Evolutionary conservation across 1,140 invertebrate genomes (phyloP), one percentile per base, ranked within the genome.

Genomic region (Tetraneura akinire): DNA sequence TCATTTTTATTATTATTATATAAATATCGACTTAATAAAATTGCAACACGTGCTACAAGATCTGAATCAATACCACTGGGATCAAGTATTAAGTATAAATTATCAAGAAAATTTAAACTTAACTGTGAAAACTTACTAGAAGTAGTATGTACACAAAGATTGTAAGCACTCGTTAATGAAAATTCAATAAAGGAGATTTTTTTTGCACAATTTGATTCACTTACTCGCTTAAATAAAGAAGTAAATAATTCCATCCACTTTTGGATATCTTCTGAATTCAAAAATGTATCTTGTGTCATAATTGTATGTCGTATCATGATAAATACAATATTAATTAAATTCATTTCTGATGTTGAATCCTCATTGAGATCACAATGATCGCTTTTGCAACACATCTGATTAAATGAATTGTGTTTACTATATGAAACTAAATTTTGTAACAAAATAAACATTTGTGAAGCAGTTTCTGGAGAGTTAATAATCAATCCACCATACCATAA

Each of bases 141-240:
- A 11, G 10, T n/a, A 13, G 18, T 26, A 16, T 23, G 11, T 45
- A 78, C 60, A 60, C 74, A 78, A 60, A 78, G 55, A n/a, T 78
- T 78, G 21, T 78, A 78, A 45, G 55, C 74, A 60, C 74, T 78
- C 29, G 74, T 78, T 62, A 78, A 78, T 0, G 74, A 78, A 78
- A 78, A 78, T 78, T 78, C 74, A 60, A 60, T 47, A 14, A 78
- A 78, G 18, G 74, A 11, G 10, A 60, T 78, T 78, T 78, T 78
- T 0, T 78, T 78, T 78, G 23, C 62, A 8, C 74, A 78, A 13
- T 45, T 78, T 62, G 74, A 78, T 62, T 78, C 62, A 47, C 16
- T 18, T 13, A 78, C 74, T 26, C 42, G 32, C n/a, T 45, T 0
- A 21, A 60, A 78, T 5, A 78, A 1, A 42, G 74, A 78, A 29